Evolutionary conservation across 2,888 invertebrate genomes (phyloP), one percentile per base, ranked within the genome.

Genomic region (Phyllotreta striolata): DNA sequence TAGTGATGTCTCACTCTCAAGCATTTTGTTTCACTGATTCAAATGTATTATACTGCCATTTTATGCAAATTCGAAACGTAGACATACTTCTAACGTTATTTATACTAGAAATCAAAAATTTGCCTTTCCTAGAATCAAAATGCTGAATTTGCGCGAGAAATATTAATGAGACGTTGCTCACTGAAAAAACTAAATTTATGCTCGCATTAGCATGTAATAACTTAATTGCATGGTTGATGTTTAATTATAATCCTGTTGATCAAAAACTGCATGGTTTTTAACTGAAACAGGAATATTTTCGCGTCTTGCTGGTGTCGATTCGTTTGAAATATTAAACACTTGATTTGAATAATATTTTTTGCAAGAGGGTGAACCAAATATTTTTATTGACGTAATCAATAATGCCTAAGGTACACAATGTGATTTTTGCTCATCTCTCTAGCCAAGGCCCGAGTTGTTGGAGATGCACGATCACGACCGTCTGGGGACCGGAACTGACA

Each of bases 381-480:
- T 38, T 38, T 39, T 12, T 52, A 12, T 10, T 38, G 39, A 6
- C 38, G 9, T 52, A 52, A 52, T 60, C 52, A 60, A 60, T 60
- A 60, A 38, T 35, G 14, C 34, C 38, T 37, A 60, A 60, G 52
- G 60, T 51, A 60, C 52, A 54, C 52, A 60, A 54, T 60, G 52
- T 52, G 60, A 60, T 60, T 60, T 60, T 58, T 59, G 14, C 44
- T 13, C 44, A 44, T 38, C 56, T 38, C 60, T 49, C 61, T 40
- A 57, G 64, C 63, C 61, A 43, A 56, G 52, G 44, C 56, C 62
- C 67, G 66, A 72, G 70, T 75, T 66, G 72, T 76, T 75, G 73
- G 73, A 73, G 71, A 80, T 79, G 79, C 79, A 79, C 73, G 76
- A 75, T 78, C 77, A 80, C 79, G 78, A 78, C 76, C 76, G 73